phyloP scores from a whole-genome alignment of 2,888 invertebrate genomes.

The Brachyptera putata region DNA sequence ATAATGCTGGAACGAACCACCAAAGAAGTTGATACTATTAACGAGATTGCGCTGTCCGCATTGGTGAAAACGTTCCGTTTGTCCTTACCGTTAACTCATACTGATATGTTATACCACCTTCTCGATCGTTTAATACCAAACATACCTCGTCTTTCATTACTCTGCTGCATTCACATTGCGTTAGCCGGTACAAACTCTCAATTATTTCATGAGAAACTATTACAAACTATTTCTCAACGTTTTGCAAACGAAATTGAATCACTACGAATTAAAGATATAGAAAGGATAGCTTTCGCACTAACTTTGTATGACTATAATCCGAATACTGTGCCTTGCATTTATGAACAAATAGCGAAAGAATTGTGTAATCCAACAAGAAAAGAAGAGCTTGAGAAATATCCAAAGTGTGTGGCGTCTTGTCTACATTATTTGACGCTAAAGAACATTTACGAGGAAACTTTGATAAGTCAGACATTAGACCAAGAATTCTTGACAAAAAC shows the following conservation, averaged over 20 bases:
- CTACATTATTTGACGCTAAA: constrained; percentile 57
- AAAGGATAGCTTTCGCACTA: constrained; percentile 60
- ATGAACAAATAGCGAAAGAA: constrained; percentile 45
- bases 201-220: constrained; percentile 46
- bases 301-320: constrained; percentile 59
- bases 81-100: constrained; percentile 48
- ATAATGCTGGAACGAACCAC: constrained; percentile 52
- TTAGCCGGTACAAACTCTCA: constrained; percentile 56
- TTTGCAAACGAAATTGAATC: constrained; percentile 48
- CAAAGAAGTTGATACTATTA: constrained; percentile 50
- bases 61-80: constrained; percentile 63
- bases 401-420: constrained; percentile 57
- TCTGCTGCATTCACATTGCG: constrained; percentile 62
- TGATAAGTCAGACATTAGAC: constrained; percentile 55
- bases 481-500: constrained; percentile 53
- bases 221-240: constrained; percentile 51
- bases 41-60: constrained; percentile 62
- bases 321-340: constrained; percentile 48
- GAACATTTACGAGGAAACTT: constrained; percentile 54
- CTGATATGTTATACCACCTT: constrained; percentile 48
- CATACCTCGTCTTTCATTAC: constrained; percentile 55
- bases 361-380: constrained; percentile 52
- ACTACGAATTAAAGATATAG: constrained; percentile 68
- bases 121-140: constrained; percentile 53
- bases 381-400: constrained; percentile 55